Conservation (phyloP, 2,888 invertebrate genomes). For the Tenodera sinensis region DNA sequence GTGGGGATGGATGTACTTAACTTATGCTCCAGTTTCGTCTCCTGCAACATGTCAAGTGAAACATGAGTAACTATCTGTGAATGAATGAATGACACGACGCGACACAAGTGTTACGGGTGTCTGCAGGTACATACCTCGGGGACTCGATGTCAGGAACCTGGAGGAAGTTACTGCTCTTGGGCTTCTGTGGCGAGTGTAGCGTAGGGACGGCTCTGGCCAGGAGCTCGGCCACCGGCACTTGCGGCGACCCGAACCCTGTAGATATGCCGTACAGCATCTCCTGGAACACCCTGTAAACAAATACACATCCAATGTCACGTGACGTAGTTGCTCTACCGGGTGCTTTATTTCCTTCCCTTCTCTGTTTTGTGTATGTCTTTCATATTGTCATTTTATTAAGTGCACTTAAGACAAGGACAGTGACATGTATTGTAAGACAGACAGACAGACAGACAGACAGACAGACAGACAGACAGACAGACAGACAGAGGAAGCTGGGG, state of each 20-base stretch:
- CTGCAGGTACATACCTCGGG: slow-evolving; percentile 51
- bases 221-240: slow-evolving; percentile 87
- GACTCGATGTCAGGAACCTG: slow-evolving; percentile 79
- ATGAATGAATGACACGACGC: too few relatives aligned
- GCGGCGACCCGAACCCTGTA: slow-evolving; percentile 88
- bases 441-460: too few relatives aligned
- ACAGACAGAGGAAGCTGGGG: too few relatives aligned
- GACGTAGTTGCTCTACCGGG: too few relatives aligned
- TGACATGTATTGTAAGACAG: not conserved
- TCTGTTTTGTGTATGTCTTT: too few relatives aligned
- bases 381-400: too few relatives aligned
- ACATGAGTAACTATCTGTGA: not conserved
- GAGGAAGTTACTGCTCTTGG: slow-evolving; percentile 87
- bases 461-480: too few relatives aligned
- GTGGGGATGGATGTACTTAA: not conserved
- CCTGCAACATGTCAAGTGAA: slow-evolving; percentile 3
- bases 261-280: slow-evolving; percentile 94
- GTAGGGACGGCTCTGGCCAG: slow-evolving; percentile 83
- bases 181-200: slow-evolving; percentile 78
- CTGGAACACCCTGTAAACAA: slow-evolving; percentile 68
- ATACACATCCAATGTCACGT: too few relatives aligned
- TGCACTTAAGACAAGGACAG: too few relatives aligned
- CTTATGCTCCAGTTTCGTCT: slow-evolving; percentile 10
- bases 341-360: too few relatives aligned
- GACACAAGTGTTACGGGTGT: not conserved